Percentiles rank a stretch among this genome's conserved stretches.
Conservation (phyloP, 2,113 vertebrate species). For the Empidonax alnorum region DNA sequence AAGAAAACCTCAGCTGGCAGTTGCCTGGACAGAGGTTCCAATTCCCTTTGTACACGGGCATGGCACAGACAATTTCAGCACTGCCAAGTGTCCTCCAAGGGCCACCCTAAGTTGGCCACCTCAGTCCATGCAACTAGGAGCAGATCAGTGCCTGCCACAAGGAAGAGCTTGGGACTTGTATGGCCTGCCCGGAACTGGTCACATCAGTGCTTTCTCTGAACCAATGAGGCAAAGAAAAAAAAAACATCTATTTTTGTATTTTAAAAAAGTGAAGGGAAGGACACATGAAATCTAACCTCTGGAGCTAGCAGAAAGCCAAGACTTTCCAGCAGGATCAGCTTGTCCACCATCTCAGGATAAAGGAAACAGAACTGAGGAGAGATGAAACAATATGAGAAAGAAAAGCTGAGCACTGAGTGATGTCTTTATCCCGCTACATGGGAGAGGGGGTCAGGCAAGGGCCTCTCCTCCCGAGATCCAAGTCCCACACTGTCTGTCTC, state of each 20-base stretch:
- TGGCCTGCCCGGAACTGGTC: background rate
- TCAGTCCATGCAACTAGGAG: background rate
- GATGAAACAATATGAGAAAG: background rate
- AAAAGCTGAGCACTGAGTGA: background rate
- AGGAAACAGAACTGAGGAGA: slow-evolving; percentile 81
- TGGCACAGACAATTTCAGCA: background rate
- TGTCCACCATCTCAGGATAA: slow-evolving; percentile 91
- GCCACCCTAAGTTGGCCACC: background rate
- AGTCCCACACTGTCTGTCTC: background rate
- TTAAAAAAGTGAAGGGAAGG: background rate
- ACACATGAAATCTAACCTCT: slow-evolving; percentile 44
- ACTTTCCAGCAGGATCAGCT: slow-evolving; percentile 84
- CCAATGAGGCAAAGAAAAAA: background rate
- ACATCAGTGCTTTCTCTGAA: background rate
- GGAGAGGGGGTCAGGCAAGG: background rate
- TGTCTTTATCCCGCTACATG: background rate
- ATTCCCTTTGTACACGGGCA: background rate
- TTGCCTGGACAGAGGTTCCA: background rate
- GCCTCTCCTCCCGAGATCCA: background rate
- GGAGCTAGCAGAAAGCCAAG: slow-evolving; percentile 75
- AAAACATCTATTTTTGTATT: background rate
- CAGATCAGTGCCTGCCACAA: background rate
- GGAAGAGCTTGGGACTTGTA: background rate
- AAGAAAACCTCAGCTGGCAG: background rate
- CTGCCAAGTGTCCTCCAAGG: background rate